These are phyloP conservation scores for Macrostomum cliftonense DNA, from an alignment of 2,888 invertebrate genomes.

Conservation along the genomic window DNA sequence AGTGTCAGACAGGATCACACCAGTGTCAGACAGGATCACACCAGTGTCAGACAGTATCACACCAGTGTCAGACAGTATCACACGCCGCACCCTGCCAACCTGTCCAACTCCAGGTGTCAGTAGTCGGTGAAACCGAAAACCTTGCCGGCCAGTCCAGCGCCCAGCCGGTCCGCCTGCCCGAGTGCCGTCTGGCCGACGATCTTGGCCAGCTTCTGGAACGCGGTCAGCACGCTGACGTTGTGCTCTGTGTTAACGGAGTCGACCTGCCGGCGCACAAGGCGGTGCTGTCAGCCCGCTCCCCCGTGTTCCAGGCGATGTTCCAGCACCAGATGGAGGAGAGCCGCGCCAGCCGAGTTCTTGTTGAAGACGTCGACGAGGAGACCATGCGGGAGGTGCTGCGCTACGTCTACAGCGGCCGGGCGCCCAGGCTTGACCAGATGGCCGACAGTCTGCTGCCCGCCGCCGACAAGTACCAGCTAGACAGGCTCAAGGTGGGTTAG, in stretches of 20 bases:
- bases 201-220: conserved; percentile 82
- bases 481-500: too few species aligned
- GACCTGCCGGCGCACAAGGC: conserved; percentile 10
- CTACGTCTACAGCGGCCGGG: conserved; percentile 92
- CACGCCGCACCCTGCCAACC: too few species aligned
- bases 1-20: too few species aligned
- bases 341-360: conserved; percentile 61
- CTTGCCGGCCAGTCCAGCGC: conserved; percentile 95
- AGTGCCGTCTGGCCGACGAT: conserved; percentile 62
- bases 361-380: conserved; percentile 88
- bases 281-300: neutral
- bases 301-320: conserved; percentile 90
- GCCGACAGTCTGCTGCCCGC: conserved; percentile 91
- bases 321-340: conserved; percentile 97
- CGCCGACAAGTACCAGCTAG: conserved; percentile 56
- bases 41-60: too few species aligned
- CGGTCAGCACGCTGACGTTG: conserved; percentile 91
- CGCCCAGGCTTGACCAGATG: conserved; percentile 84
- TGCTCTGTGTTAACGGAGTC: conserved; percentile 52
- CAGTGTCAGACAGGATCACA: too few species aligned
- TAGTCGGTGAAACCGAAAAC: conserved; percentile 96
- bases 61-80: too few species aligned
- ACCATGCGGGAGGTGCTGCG: conserved; percentile 88
- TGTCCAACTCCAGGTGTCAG: conserved; percentile 72
- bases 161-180: conserved; percentile 83